phyloP scores from a whole-genome alignment of 2,797 vertebrate species.

The Sebastes reedi region DNA sequence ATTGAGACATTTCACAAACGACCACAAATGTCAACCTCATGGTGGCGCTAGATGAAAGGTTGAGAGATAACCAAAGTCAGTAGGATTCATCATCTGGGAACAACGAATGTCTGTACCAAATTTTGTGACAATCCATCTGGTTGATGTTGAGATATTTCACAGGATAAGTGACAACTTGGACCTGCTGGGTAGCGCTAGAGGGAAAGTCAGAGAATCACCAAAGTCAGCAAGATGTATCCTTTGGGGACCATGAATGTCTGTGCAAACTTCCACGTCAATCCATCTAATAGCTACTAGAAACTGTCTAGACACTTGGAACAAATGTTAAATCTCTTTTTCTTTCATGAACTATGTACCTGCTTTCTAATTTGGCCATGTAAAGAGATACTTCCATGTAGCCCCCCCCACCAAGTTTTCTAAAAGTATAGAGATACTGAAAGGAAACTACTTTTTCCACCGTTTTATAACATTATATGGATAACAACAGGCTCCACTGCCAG shows the following conservation, averaged over 20 bases:
- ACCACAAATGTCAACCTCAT: not conserved
- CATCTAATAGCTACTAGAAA: not conserved
- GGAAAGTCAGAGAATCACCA: not conserved
- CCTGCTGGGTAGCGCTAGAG: not conserved
- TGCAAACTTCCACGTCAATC: not conserved
- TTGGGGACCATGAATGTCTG: not conserved
- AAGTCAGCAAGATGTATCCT: not conserved
- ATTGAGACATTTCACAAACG: not conserved
- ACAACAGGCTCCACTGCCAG: conserved; percentile 46
- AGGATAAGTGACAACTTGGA: not conserved
- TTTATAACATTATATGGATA: conserved; percentile 3
- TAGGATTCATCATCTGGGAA: too few species aligned
- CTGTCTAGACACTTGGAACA: too few species aligned
- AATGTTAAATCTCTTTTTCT: too few species aligned
- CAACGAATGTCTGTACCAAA: too few species aligned
- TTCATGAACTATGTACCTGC: too few species aligned
- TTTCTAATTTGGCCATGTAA: not conserved
- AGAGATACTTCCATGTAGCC: not conserved
- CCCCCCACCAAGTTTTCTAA: not conserved
- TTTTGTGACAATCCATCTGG: too few species aligned
- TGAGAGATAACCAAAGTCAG: too few species aligned
- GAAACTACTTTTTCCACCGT: not conserved
- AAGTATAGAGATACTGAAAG: not conserved
- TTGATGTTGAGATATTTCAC: too few species aligned
- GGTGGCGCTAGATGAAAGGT: too few species aligned